These are phyloP conservation scores for Protonemura montana DNA, from an alignment of 2,888 invertebrate genomes.

Conservation along the genomic window DNA sequence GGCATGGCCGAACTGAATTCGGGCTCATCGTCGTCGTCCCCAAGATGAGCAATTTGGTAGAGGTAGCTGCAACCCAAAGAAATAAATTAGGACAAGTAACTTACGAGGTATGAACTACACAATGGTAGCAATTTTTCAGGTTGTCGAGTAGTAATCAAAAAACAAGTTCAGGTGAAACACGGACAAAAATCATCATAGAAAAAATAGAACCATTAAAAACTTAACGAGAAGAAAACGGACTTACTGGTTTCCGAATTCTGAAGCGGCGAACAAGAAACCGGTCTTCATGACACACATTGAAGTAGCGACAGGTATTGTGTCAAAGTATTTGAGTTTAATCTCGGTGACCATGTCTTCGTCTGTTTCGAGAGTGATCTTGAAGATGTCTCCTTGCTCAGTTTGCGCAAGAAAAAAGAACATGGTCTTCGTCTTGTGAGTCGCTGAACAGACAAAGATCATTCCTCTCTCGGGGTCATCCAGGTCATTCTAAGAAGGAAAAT, in stretches of 20 bases:
- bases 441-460: constrained; percentile 99
- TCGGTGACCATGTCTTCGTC: constrained; percentile 99
- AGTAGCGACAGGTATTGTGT: constrained; percentile 96
- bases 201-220: background rate
- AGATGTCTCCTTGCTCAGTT: constrained; percentile 97
- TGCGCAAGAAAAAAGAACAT: constrained; percentile 99
- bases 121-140: constrained; percentile 16
- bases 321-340: constrained; percentile 98
- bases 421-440: constrained; percentile 98
- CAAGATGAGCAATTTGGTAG: constrained; percentile 98
- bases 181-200: background rate
- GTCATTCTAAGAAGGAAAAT: constrained; percentile 73
- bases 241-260: constrained; percentile 99
- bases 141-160: constrained; percentile 16
- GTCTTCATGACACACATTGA: constrained; percentile 98
- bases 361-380: constrained; percentile 95
- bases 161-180: constrained; percentile 32
- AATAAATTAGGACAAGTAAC: background rate
- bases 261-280: constrained; percentile 97
- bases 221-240: constrained; percentile 59
- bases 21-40: constrained; percentile 98
- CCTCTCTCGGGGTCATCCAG: constrained; percentile 98
- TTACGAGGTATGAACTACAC: background rate
- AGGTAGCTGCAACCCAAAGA: constrained; percentile 75
- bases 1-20: constrained; percentile 99